These are phyloP conservation scores for Ditylenchus weischeri DNA, from an alignment of 2,888 invertebrate genomes.

Conservation along the genomic window DNA sequence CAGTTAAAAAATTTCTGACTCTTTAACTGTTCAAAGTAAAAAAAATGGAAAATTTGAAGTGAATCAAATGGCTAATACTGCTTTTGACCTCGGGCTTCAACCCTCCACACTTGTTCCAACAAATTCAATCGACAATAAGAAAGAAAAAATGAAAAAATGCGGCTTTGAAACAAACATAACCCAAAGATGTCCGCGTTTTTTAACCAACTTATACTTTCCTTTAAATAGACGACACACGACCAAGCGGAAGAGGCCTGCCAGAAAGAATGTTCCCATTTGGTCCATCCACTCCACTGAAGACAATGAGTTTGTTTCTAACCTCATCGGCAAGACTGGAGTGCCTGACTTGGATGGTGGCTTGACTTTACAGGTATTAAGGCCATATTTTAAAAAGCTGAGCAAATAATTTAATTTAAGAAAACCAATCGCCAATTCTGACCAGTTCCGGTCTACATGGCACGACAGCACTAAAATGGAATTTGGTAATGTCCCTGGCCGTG, in stretches of 20 bases:
- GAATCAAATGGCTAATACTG: too few species aligned
- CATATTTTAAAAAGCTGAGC: neutral
- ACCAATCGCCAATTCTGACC: neutral
- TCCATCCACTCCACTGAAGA: conserved; percentile 19
- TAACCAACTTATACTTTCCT: too few species aligned
- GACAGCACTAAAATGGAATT: conserved; percentile 3
- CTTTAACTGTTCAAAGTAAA: too few species aligned
- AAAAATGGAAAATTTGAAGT: too few species aligned
- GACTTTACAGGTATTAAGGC: neutral
- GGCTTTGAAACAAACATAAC: too few species aligned
- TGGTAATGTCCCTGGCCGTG: neutral
- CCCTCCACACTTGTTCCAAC: too few species aligned
- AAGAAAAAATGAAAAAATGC: too few species aligned
- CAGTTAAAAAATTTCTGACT: too few species aligned
- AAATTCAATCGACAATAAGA: too few species aligned
- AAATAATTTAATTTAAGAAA: neutral
- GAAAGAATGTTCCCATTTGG: conserved; percentile 11
- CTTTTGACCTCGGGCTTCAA: too few species aligned
- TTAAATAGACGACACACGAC: neutral
- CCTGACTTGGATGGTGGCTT: neutral
- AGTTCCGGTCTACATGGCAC: neutral
- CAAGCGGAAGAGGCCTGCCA: conserved; percentile 12
- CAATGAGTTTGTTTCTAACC: conserved; percentile 9
- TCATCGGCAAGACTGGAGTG: conserved; percentile 1
- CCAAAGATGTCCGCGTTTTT: too few species aligned